These are phyloP conservation scores for Idaea aversata DNA, from an alignment of 2,888 invertebrate genomes.

Conservation along the genomic window DNA sequence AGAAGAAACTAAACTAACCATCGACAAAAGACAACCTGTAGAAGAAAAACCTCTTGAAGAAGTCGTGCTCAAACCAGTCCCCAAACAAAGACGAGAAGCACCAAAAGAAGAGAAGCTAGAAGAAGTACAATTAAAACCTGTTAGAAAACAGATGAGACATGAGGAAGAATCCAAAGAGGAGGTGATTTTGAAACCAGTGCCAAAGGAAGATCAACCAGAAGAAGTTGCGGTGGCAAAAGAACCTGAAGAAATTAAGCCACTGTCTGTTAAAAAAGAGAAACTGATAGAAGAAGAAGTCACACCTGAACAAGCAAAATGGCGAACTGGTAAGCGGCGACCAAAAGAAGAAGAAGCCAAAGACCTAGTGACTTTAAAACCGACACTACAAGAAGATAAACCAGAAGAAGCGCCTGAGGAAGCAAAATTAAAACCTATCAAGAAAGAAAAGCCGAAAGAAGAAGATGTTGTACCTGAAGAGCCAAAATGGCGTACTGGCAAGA, in stretches of 20 bases:
- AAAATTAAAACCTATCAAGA: slow-evolving; percentile 52
- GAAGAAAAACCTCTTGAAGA: slow-evolving; percentile 33
- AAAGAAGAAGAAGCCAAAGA: slow-evolving; percentile 38
- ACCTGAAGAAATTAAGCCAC: slow-evolving; percentile 62
- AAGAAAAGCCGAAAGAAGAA: slow-evolving; percentile 40
- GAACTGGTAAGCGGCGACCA: slow-evolving; percentile 37
- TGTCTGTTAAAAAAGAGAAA: slow-evolving; percentile 29
- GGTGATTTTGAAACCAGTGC: slow-evolving; percentile 39
- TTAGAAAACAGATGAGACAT: slow-evolving; percentile 38
- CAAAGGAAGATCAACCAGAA: slow-evolving; percentile 35
- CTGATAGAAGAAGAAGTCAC: slow-evolving; percentile 50
- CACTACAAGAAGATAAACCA: slow-evolving; percentile 38
- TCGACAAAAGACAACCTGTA: slow-evolving; percentile 51
- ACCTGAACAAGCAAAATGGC: slow-evolving; percentile 50
- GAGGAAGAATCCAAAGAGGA: slow-evolving; percentile 44
- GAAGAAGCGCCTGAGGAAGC: slow-evolving; percentile 62
- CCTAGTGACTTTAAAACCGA: slow-evolving; percentile 38
- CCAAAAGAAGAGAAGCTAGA: slow-evolving; percentile 29
- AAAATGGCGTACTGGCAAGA: slow-evolving; percentile 51
- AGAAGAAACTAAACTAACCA: slow-evolving; percentile 32
- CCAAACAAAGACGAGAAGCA: slow-evolving; percentile 46
- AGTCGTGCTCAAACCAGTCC: slow-evolving; percentile 51
- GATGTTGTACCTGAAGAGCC: slow-evolving; percentile 41
- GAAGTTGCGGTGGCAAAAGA: slow-evolving; percentile 31
- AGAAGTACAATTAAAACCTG: slow-evolving; percentile 39